Base-by-base conservation (phyloP, 1,140 invertebrate species). In the Aphaenogaster ashmeadi region DNA sequence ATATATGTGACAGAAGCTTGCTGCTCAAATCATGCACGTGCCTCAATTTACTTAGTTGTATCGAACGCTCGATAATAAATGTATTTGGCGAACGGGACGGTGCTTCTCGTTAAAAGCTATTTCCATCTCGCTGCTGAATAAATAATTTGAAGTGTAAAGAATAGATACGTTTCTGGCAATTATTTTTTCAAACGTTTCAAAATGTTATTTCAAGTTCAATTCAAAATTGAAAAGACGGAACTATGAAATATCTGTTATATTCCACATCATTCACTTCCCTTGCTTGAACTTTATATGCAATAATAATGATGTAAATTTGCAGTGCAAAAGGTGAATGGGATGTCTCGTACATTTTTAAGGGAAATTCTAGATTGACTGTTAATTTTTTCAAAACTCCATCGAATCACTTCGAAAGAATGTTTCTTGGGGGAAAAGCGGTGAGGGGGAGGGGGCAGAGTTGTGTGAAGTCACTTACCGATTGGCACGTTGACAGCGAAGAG, bases 401-500 rank as follows among this genome's bases (percentile, higher is more conserved):
- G 33, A 36, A 47, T n/a, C 41, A 52, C 13, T 62, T 21, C 11
- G 52, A 21, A 44, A 50, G 36, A n/a, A 2, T 38, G 60, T 13
- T 56, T 58, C 13, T 47, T 54, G 6, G 27, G 6, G 47, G 1
- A n/a, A 69, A 67, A 69, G 78, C 0, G 27, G 27, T 0, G 27
- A 67, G 4, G 9, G 18, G 6, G 9, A 7, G n/a, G 2, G 9
- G n/a, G 5, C 1, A 38, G 33, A 64, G 11, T 41, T 44, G 27
- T 27, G 74, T 79, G 47, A 75, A 58, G 50, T 52, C 54, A 92
- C 93, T 94, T 71, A 94, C 94, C 94, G 90, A 94, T 94, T 92
- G 92, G 93, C 93, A 94, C 93, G 93, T 93, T 93, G 91, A 94
- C 90, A 93, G 94, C 91, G 87, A 94, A 92, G 89, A 94, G 90